Evolutionary conservation across 2,797 vertebrate genomes (phyloP), one percentile per base, ranked within the genome.

Genomic region (Myotis daubentonii): DNA sequence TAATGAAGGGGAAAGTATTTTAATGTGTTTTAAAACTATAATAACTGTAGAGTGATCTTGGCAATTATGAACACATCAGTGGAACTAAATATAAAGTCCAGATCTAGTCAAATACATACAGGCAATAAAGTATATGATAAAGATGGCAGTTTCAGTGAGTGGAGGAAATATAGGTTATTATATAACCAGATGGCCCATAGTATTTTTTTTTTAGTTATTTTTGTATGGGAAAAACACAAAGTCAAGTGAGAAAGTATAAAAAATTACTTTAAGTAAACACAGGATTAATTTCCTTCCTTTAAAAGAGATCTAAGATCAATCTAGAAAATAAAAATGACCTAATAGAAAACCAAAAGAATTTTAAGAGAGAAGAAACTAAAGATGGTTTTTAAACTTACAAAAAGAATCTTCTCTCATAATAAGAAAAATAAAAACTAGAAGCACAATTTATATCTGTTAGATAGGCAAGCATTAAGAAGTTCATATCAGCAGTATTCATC

Each of bases 1-100:
- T 74, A 70, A 81, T 75, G 13, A 33, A 81, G 33, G 11, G 22
- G 7, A 16, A 60, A 93, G 12, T 89, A 82, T 19, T 68, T 75
- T 93, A 78, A 86, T 94, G 74, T 75, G 36, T 93, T 95, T 90
- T 72, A 89, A 93, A 76, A 74, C 51, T 94, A 0, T 85, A 78
- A 38, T 86, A 81, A 85, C 28, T 94, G 16, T 22, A 71, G 33
- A 13, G 17, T 91, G 28, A 60, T 94, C 68, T 22, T 85, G 38
- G 22, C 49, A 74, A 68, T 92, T 78, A 93, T 79, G 33, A 79
- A 92, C 10, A 89, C 8, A 78, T 89, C 33, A 62, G 25, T 93
- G 36, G 38, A 87, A 92, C 57, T 78, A 93, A 91, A 10, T 92
- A 81, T 41, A 28, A 90, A 84, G 65, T 62, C 25, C 30, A 82